Evolutionary conservation across 2,113 vertebrate species (phyloP).

Genomic region (Ellobius talpinus): DNA sequence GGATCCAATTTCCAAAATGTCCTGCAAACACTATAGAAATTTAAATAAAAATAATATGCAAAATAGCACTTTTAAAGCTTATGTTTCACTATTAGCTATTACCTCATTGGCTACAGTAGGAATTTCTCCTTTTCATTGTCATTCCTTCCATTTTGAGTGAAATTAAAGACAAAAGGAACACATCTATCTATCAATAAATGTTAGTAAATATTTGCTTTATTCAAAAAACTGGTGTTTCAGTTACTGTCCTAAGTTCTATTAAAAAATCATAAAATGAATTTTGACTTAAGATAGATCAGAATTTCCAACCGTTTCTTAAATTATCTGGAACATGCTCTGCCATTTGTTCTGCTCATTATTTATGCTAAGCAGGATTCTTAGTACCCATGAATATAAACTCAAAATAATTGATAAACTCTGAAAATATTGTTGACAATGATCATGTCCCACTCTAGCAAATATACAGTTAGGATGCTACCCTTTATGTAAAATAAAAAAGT

Average conservation of each 20-base stretch:
- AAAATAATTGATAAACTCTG: background rate
- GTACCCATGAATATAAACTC: background rate
- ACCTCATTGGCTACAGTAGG: background rate
- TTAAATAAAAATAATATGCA: background rate
- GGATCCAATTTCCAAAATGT: background rate
- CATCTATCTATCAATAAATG: background rate
- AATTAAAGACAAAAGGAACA: background rate
- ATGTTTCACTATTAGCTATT: background rate
- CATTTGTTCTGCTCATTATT: background rate
- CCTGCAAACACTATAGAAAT: background rate
- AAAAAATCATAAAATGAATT: background rate
- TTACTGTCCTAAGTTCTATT: background rate
- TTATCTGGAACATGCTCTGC: background rate
- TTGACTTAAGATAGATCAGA: background rate
- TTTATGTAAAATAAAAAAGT: background rate
- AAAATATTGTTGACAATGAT: background rate
- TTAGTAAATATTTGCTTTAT: background rate
- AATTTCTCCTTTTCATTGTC: background rate
- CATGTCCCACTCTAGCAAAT: background rate
- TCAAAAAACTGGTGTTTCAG: background rate
- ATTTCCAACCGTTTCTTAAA: background rate
- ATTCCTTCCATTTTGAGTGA: background rate
- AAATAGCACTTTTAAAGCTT: background rate
- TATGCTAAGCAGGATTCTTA: background rate
- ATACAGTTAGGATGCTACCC: background rate